Conservation (phyloP, 2,113 vertebrate species). For the Apodemus speciosus region DNA sequence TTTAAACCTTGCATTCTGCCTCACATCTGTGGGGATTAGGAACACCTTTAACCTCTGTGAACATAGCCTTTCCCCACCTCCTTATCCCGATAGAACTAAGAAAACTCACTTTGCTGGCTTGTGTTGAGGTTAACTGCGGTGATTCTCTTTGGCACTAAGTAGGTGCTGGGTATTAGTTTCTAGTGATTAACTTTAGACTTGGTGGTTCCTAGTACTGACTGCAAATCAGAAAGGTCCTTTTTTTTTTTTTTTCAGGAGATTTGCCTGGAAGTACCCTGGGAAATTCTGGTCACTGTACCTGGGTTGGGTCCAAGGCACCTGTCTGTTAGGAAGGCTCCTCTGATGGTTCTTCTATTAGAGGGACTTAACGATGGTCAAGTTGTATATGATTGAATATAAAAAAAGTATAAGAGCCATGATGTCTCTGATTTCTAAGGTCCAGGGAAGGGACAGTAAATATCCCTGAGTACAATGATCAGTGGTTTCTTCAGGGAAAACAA, state of each 20-base stretch:
- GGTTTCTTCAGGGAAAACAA: background rate
- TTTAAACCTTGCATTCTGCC: background rate
- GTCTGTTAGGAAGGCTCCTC: background rate
- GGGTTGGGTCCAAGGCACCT: background rate
- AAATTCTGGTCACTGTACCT: background rate
- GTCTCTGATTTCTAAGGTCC: background rate
- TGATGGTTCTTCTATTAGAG: background rate
- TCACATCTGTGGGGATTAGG: background rate
- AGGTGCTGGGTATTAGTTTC: constrained; percentile 11
- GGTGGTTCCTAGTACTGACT: constrained; percentile 20
- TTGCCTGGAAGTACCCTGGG: background rate
- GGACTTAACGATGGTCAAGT: background rate
- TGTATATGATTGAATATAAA: background rate
- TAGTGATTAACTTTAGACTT: constrained; percentile 22
- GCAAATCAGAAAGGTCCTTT: background rate
- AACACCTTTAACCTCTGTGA: background rate
- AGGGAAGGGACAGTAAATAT: background rate
- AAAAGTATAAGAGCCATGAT: no score
- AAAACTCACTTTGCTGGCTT: background rate
- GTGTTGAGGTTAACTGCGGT: background rate
- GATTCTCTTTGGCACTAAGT: background rate
- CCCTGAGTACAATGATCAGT: background rate
- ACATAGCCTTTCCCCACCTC: background rate
- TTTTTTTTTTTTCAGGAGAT: constrained; percentile 17
- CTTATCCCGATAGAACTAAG: background rate